Evolutionary conservation across 2,797 vertebrate species (phyloP), one percentile per base, ranked within the genome.

Genomic region (Tauraco hartlaubi): DNA sequence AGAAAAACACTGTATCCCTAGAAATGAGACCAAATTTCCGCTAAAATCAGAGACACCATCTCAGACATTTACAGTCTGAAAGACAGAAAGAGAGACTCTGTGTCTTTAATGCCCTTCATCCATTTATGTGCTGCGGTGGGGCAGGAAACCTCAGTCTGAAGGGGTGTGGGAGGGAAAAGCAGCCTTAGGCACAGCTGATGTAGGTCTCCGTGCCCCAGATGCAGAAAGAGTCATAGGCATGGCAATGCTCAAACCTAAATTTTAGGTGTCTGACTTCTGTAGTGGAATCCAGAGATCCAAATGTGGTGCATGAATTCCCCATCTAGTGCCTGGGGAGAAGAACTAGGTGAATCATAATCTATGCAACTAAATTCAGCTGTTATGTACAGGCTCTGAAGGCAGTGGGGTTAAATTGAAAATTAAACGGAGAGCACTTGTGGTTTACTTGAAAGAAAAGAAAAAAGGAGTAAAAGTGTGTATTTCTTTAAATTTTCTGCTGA

Each of bases 401-500:
- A 54, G 48, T 17, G 49, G 51, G 43, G 48, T 75, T 92, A 91
- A 92, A 92, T 1, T 52, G 62, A 95, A 92, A 92, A 88, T 71
- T 79, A 86, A 67, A 64, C 41, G 26, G 48, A 61, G 59, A 85
- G 51, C 58, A 67, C 6, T 90, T 84, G 83, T 77, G 76, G 92
- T 85, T 94, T 77, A 85, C 69, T 81, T 91, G 61, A 86, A 90
- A 96, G 21, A 37, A 82, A 86, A 58, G 17, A 43, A 73, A 49
- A 64, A 41, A 58, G 1, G 1, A n/a, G 35, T 54, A 26, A 19
- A 79, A 78, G 21, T 73, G 89, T 91, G 63, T 96, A 81, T 95
- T 94, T 92, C 90, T 96, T 95, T 96, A 96, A 90, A 85, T 92
- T 94, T 94, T 96, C 52, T 95, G 55, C 91, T 90, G 96, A 90